A percentile compares a stretch with the other conserved stretches of the same genome.
These are phyloP conservation scores for Arctocebus calabarensis DNA, from an alignment of 2,797 vertebrate species.

Conservation along the genomic window DNA sequence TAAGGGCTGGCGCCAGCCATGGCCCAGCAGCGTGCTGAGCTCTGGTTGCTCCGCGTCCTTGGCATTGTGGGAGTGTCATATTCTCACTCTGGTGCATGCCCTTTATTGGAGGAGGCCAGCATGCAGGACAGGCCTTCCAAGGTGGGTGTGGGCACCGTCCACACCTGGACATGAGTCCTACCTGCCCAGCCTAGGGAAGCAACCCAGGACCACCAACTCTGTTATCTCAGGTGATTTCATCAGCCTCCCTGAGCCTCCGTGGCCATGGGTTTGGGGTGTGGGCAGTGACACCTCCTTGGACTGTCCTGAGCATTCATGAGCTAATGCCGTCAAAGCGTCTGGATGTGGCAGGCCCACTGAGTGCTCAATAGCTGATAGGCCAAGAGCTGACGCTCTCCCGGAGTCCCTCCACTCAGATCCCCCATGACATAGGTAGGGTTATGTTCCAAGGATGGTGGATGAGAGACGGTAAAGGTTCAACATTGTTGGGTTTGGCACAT, in stretches of 20 bases:
- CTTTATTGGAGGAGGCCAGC: too few species aligned
- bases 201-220: background rate
- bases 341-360: background rate
- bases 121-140: rapidly evolving
- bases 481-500: rapidly evolving
- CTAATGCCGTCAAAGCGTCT: background rate
- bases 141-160: background rate
- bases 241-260: background rate
- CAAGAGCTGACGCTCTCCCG: background rate
- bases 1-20: rapidly evolving
- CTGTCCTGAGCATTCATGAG: rapidly evolving
- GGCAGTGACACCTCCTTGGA: rapidly evolving
- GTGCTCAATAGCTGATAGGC: background rate
- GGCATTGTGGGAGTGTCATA: rapidly evolving
- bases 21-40: rapidly evolving
- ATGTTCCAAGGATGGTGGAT: background rate
- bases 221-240: background rate
- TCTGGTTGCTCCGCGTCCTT: rapidly evolving
- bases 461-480: rapidly evolving
- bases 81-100: background rate
- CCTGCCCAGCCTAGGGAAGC: background rate
- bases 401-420: background rate
- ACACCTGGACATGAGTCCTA: rapidly evolving
- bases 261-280: background rate
- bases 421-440: background rate